These are phyloP conservation scores for Acestrorhynchus altus DNA, from an alignment of 2,797 vertebrate genomes.

Conservation along the genomic window DNA sequence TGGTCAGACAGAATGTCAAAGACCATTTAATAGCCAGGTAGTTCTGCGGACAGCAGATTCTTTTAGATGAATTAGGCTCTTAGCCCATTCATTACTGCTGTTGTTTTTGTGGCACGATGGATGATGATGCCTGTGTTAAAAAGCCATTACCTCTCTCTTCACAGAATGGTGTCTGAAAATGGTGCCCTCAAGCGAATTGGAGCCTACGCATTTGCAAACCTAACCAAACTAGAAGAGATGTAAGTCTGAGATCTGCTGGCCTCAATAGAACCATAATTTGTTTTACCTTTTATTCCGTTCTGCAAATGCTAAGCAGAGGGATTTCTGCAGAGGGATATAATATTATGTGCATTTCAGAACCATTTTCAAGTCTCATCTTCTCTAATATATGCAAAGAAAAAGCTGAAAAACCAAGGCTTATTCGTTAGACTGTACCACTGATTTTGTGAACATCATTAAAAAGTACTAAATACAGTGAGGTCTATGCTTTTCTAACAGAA, in stretches of 20 bases:
- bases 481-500: constrained; percentile 75
- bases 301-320: background rate
- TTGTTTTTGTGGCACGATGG: background rate
- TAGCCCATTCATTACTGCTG: constrained; percentile 14
- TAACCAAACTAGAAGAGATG: constrained; percentile 73
- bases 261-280: background rate
- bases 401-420: background rate
- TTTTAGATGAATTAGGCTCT: background rate
- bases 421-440: background rate
- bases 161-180: constrained; percentile 73
- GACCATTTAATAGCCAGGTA: background rate
- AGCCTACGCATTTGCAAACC: constrained; percentile 72
- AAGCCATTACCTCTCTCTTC: constrained; percentile 35
- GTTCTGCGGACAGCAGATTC: constrained; percentile 1
- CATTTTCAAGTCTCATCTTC: background rate
- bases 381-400: background rate
- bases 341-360: background rate
- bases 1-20: no score
- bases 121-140: constrained; percentile 12
- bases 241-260: constrained; percentile 54
- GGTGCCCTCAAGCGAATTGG: constrained; percentile 65
- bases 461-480: background rate
- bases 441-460: background rate
- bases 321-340: no score
- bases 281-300: background rate